phyloP scores from a whole-genome alignment of 2,888 invertebrate genomes.

The Hemaris fuciformis region DNA sequence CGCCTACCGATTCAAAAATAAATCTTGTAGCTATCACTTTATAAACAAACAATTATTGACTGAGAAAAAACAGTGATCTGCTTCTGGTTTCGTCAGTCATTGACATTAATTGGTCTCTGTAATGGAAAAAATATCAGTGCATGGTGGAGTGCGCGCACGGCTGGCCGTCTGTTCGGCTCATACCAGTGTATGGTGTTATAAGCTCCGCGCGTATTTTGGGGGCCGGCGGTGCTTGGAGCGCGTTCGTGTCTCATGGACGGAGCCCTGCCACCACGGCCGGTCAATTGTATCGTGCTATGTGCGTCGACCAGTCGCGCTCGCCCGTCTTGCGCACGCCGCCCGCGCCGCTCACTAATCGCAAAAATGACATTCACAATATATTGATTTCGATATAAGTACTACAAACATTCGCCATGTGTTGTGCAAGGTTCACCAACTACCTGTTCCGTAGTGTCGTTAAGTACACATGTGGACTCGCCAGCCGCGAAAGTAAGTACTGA shows the following conservation, averaged over 20 bases:
- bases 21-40: conserved; percentile 33
- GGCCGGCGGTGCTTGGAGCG: conserved; percentile 41
- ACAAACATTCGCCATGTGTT: conserved; percentile 63
- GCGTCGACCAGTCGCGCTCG: conserved; percentile 55
- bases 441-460: conserved; percentile 74
- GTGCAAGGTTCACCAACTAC: conserved; percentile 71
- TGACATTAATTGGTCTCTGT: conserved; percentile 68
- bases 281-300: conserved; percentile 67
- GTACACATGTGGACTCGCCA: conserved; percentile 75
- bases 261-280: conserved; percentile 43
- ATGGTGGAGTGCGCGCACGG: conserved; percentile 51
- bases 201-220: conserved; percentile 53
- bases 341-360: conserved; percentile 37
- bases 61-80: conserved; percentile 57
- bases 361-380: conserved; percentile 64
- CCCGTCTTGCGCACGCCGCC: conserved; percentile 35
- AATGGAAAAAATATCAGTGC: conserved; percentile 69
- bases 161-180: conserved; percentile 41
- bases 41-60: conserved; percentile 53
- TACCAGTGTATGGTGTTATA: conserved; percentile 34
- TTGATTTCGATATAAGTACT: conserved; percentile 44
- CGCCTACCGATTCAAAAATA: conserved; percentile 11
- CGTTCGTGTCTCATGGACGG: conserved; percentile 40
- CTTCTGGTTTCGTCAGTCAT: conserved; percentile 69
- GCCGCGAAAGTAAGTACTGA: conserved; percentile 71